Base-by-base conservation (phyloP, 2,888 invertebrate species). In the Erebia epiphron region DNA sequence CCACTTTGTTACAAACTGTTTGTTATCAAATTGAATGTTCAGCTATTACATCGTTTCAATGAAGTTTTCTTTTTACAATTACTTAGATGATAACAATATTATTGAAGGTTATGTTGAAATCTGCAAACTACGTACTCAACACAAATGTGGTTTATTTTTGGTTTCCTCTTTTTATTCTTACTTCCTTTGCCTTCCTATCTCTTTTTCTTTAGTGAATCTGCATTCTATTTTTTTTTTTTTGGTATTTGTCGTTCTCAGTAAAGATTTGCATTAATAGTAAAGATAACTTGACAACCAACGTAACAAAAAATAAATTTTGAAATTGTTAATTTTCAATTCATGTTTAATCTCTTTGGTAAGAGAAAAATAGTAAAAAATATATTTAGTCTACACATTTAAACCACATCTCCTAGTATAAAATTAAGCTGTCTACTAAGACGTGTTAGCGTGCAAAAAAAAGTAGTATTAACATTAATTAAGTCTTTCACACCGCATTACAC, bases 1-100 rank as follows among this genome's bases (percentile, higher is more conserved):
- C 80, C 77, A 78, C 79, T 83, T 86, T 82, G 80, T 77, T 67
- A 61, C 54, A 60, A 67, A 71, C 66, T 49, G 61, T 73, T 68
- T 62, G 54, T 57, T 46, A 62, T 71, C 60, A 75, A 35, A 68
- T 57, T 57, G 54, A 41, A 14, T 43, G 41, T 65, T n/a, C 56
- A 41, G 50, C 16, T 54, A 65, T 65, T 13, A 21, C 41, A 52
- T 64, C 26, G 64, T 64, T 49, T 18, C 21, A 46, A 49, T 62
- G 21, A 49, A 60, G 14, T n/a, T n/a, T n/a, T n/a, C n/a, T n/a
- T n/a, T n/a, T n/a, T n/a, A n/a, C n/a, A n/a, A n/a, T n/a, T n/a
- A n/a, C n/a, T n/a, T n/a, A n/a, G n/a, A n/a, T n/a, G n/a, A n/a
- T n/a, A n/a, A n/a, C n/a, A n/a, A n/a, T n/a, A n/a, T n/a, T n/a